These are phyloP conservation scores for Brachystomella parvula DNA, from an alignment of 1,140 invertebrate species.

Conservation along the genomic window DNA sequence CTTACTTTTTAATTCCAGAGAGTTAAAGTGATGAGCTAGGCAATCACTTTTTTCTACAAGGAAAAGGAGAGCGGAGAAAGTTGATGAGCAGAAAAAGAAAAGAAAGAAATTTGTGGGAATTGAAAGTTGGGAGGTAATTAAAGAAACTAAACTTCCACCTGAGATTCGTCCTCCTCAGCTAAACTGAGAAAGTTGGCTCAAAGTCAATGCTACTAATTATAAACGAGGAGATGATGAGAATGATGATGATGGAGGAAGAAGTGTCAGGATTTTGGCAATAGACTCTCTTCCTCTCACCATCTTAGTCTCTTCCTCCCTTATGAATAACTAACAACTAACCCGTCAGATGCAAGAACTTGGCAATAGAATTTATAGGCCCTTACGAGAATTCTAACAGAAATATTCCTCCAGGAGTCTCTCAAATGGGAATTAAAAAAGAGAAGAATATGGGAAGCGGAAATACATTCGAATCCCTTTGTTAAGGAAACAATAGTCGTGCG, in stretches of 20 bases:
- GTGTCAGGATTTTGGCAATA: not conserved
- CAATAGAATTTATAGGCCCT: slow-evolving; percentile 7
- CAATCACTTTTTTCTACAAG: not conserved
- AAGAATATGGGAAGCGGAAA: not conserved
- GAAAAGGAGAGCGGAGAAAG: not conserved
- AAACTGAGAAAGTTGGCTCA: not conserved
- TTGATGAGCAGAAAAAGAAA: not conserved
- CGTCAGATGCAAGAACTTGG: not conserved
- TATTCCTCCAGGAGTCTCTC: not conserved
- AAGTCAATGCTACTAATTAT: slow-evolving; percentile 6
- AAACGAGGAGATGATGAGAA: not conserved
- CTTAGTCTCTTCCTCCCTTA: not conserved
- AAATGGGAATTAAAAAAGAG: slow-evolving; percentile 3
- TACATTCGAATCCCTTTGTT: not conserved
- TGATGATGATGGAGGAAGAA: not conserved
- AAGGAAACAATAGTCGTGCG: not conserved
- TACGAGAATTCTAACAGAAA: not conserved
- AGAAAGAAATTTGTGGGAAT: not conserved
- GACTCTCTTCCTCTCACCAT: not conserved
- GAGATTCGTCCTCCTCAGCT: not conserved
- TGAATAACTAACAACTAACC: not conserved
- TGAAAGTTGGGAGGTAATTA: slow-evolving; percentile 9
- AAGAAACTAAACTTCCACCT: not conserved
- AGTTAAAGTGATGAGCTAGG: not conserved
- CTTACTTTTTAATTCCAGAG: not conserved